Evolutionary conservation across 2,888 invertebrate species (phyloP), one percentile per base, ranked within the genome.

Genomic region (Achlya flavicornis): DNA sequence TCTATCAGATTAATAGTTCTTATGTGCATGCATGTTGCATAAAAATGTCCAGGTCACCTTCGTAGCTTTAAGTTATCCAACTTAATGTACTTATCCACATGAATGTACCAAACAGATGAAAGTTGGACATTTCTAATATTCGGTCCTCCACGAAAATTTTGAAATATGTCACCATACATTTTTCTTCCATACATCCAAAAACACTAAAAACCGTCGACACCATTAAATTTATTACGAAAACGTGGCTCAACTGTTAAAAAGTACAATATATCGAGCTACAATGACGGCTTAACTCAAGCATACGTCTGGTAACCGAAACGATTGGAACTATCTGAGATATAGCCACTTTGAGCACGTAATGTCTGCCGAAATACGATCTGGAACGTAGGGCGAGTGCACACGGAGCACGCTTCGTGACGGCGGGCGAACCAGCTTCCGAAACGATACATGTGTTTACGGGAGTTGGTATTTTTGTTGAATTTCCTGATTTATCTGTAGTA

Each of bases 321-420:
- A 74, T 74, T 73, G 67, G 70, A 74, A 74, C 74, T 77, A 76
- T 79, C 78, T 72, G 70, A 64, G 63, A 65, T 69, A 69, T 69
- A 72, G 74, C 71, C 74, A 74, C 73, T 80, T 76, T 75, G 66
- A 67, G 74, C 67, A 67, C 73, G 73, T 79, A 79, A 81, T 78
- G 77, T 72, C 68, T 26, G 66, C 70, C 71, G 80, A 73, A 80
- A 82, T 81, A 75, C 73, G 77, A 76, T 76, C 58, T 58, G 46
- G 38, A 58, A 65, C 68, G 62, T 62, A 70, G 74, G 76, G 70
- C 65, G 76, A 71, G 74, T 73, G 73, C 65, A 65, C 61, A 66
- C 62, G 69, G 62, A 58, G 58, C 58, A 26, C 43, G 38, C 72
- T 73, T 75, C 78, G 80, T 81, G 79, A 79, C 79, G 77, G 69